Evolutionary conservation across 2,888 invertebrate genomes (phyloP).

Genomic region (Zygogramma bicolorata): DNA sequence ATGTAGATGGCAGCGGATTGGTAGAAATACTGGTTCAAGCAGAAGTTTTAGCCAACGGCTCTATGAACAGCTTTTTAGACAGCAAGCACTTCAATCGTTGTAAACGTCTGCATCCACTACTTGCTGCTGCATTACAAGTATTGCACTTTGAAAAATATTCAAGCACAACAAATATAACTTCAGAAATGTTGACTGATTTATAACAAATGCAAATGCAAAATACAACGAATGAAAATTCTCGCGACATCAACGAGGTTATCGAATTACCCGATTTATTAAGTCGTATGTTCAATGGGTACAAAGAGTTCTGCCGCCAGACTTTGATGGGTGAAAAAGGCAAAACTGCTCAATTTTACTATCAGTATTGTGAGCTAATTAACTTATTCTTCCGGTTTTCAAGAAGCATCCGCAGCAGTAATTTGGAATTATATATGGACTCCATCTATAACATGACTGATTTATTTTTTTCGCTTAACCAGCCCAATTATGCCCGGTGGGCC

Average conservation of each 20-base stretch:
- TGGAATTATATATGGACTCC: slow-evolving; percentile 26
- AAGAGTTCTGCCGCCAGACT: slow-evolving; percentile 28
- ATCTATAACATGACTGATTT: slow-evolving; percentile 13
- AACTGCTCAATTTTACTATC: slow-evolving; percentile 29
- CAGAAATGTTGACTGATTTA: slow-evolving; percentile 24
- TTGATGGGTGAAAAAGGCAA: slow-evolving; percentile 23
- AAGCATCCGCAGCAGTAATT: slow-evolving; percentile 31
- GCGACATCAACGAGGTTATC: slow-evolving; percentile 27
- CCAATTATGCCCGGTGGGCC: slow-evolving; percentile 25
- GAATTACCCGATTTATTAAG: slow-evolving; percentile 27
- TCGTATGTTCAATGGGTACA: slow-evolving; percentile 22
- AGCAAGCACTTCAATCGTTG: slow-evolving; percentile 47
- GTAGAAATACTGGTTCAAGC: slow-evolving; percentile 54
- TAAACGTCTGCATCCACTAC: slow-evolving; percentile 23
- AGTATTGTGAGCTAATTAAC: slow-evolving; percentile 26
- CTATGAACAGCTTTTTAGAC: slow-evolving; percentile 55
- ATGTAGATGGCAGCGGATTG: slow-evolving; percentile 57
- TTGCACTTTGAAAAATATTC: slow-evolving; percentile 31
- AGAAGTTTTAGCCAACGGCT: slow-evolving; percentile 56
- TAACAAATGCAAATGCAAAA: slow-evolving; percentile 29
- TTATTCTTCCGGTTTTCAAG: slow-evolving; percentile 30
- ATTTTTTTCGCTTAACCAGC: slow-evolving; percentile 19
- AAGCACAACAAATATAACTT: slow-evolving; percentile 25
- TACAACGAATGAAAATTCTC: slow-evolving; percentile 20
- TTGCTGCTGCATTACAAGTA: slow-evolving; percentile 26